These are phyloP conservation scores for Drosophila melanosoma DNA, from an alignment of 2,888 invertebrate species.

Conservation along the genomic window DNA sequence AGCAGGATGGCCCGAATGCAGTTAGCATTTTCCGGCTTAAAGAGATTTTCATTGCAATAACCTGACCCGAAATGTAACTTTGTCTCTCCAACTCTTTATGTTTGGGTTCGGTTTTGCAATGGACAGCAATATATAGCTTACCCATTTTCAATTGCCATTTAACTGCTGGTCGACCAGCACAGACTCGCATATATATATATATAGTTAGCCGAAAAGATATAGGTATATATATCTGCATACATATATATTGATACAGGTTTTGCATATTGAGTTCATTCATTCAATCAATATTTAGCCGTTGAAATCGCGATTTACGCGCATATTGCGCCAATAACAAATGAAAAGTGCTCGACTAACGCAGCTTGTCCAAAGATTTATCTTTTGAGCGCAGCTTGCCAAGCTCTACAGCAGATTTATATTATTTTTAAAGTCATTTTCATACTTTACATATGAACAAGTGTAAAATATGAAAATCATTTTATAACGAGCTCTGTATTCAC, in stretches of 20 bases:
- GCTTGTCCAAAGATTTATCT: constrained; percentile 60
- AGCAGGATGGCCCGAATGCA: constrained; percentile 58
- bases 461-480: no score
- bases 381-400: constrained; percentile 48
- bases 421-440: constrained; percentile 15
- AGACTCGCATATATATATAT: constrained; percentile 33
- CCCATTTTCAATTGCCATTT: constrained; percentile 65
- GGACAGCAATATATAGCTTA: constrained; percentile 46
- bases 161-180: constrained; percentile 48
- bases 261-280: constrained; percentile 73
- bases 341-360: constrained; percentile 62
- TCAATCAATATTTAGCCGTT: constrained; percentile 75
- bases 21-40: constrained; percentile 74
- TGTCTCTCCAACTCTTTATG: constrained; percentile 29
- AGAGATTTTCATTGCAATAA: constrained; percentile 79
- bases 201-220: constrained; percentile 14
- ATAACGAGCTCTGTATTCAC: no score
- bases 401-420: constrained; percentile 19
- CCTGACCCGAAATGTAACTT: constrained; percentile 64
- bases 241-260: constrained; percentile 27
- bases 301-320: constrained; percentile 80
- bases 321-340: constrained; percentile 79
- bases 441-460: neutral
- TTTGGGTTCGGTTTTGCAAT: constrained; percentile 36
- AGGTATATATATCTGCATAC: constrained; percentile 16